Conservation (phyloP, 2,797 vertebrate species). For the Loriculus beryllinus region DNA sequence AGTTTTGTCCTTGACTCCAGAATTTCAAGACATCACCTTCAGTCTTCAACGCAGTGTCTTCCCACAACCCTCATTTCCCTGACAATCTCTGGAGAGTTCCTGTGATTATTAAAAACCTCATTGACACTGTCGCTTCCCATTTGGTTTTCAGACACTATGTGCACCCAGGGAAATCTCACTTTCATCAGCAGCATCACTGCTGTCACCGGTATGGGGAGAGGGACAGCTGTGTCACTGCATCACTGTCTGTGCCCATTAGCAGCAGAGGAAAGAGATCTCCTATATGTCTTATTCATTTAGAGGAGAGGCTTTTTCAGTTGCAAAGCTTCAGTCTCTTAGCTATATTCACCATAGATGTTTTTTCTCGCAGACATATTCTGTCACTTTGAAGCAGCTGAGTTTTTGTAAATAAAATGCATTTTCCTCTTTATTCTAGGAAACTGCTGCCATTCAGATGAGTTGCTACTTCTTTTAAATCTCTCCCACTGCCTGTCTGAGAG, state of each 20-base stretch:
- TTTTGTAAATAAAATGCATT: neutral
- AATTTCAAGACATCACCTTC: neutral
- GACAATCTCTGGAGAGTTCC: neutral
- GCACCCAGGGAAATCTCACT: slow-evolving; percentile 8
- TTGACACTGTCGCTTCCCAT: slow-evolving; percentile 19
- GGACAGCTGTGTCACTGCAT: neutral
- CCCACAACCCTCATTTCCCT: neutral
- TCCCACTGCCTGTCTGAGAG: neutral
- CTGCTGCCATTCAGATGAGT: neutral
- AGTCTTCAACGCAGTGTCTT: neutral
- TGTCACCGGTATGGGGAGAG: neutral
- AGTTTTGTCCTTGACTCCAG: neutral
- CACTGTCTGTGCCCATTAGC: neutral
- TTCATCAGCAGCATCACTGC: neutral
- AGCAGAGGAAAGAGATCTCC: neutral
- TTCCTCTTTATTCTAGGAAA: neutral
- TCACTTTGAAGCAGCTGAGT: neutral
- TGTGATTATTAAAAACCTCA: neutral
- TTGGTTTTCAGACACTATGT: neutral
- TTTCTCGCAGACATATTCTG: neutral
- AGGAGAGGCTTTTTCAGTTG: neutral
- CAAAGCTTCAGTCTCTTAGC: neutral
- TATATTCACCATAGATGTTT: neutral
- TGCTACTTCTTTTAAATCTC: slow-evolving; percentile 10
- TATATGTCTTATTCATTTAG: neutral